phyloP scores from a whole-genome alignment of 2,113 vertebrate species.

The Enhydra lutris region DNA sequence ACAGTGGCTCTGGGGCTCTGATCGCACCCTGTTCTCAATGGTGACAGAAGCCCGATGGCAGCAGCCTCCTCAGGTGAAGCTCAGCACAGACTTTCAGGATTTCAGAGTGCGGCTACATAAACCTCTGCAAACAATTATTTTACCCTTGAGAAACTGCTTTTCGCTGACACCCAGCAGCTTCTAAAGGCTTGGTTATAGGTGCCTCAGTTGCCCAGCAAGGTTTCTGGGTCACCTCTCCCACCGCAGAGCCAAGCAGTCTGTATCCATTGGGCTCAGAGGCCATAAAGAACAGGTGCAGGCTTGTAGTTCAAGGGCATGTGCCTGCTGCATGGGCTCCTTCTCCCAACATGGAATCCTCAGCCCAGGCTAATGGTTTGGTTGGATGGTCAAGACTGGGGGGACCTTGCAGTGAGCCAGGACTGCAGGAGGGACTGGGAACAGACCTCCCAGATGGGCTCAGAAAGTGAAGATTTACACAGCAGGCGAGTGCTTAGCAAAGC shows the following conservation, averaged over 20 bases:
- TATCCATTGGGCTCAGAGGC: accelerated
- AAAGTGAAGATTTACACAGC: not conserved
- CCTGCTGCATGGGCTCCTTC: not conserved
- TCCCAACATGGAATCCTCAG: not conserved
- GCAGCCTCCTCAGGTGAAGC: not conserved
- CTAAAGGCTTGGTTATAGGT: not conserved
- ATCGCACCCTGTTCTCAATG: not conserved
- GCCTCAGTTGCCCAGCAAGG: not conserved
- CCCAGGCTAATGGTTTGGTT: accelerated
- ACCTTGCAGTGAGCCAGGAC: not conserved
- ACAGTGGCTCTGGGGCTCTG: not conserved
- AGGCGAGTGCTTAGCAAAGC: not conserved
- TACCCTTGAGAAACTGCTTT: not conserved
- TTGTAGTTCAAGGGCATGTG: not conserved
- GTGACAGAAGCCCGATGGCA: not conserved
- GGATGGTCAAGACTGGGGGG: too few relatives aligned
- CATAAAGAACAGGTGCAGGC: accelerated
- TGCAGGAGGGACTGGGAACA: not conserved
- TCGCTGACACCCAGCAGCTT: not conserved
- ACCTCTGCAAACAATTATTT: not conserved
- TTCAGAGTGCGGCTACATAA: too few relatives aligned
- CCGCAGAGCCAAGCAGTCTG: not conserved
- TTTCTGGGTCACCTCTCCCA: not conserved
- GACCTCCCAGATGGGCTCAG: not conserved
- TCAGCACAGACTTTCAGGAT: accelerated